Percentiles rank a stretch among this genome's conserved stretches.
Conservation (phyloP, 37 sponge, comb jelly and placozoan species). For the Axinella damicornis region DNA sequence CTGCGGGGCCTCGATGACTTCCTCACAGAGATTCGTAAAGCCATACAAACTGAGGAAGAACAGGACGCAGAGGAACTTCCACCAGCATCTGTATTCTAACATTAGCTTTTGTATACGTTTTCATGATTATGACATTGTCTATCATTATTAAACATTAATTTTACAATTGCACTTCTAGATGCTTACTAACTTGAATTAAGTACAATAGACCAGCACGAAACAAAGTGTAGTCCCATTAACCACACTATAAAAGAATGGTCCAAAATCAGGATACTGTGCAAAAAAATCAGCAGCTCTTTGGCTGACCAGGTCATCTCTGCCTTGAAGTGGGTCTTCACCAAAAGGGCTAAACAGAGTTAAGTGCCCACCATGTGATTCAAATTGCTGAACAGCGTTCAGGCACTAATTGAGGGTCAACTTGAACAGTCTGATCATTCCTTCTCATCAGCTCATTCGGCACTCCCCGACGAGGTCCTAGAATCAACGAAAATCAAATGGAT, state of each 20-base stretch:
- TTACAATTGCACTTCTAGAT: too few relatives aligned
- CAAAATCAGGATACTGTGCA: constrained; percentile 17
- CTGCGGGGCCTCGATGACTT: too few relatives aligned
- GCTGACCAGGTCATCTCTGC: background rate
- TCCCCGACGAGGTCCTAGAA: background rate
- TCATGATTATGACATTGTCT: too few relatives aligned
- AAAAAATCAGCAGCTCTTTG: background rate
- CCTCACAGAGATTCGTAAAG: too few relatives aligned
- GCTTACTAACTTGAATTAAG: constrained; percentile 24
- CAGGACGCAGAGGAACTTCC: too few relatives aligned
- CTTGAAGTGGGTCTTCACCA: constrained; percentile 10
- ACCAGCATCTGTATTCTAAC: too few relatives aligned
- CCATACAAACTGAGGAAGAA: too few relatives aligned
- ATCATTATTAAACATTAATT: too few relatives aligned
- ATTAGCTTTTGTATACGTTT: too few relatives aligned
- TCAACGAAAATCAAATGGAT: background rate
- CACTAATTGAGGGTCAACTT: background rate
- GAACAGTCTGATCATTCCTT: background rate
- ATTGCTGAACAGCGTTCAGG: constrained; percentile 20
- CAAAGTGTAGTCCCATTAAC: constrained; percentile 1
- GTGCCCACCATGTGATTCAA: background rate
- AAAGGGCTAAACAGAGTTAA: constrained; percentile 9
- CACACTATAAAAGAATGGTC: constrained; percentile 4
- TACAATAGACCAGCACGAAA: constrained; percentile 17
- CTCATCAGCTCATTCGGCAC: background rate